These are phyloP conservation scores for Thysanoteuthis rhombus DNA, from an alignment of 2,888 invertebrate genomes.

Conservation along the genomic window DNA sequence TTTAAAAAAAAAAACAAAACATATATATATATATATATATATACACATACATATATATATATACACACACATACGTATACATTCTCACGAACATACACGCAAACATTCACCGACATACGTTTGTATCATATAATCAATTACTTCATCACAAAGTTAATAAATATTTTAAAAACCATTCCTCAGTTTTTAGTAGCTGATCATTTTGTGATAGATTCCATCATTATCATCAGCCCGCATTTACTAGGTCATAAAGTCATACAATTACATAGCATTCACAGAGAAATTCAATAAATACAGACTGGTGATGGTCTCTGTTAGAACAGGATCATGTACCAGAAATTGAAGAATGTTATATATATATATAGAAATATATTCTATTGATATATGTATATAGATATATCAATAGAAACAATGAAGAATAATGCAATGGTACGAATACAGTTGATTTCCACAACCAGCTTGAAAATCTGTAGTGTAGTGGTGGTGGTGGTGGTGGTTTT, in stretches of 20 bases:
- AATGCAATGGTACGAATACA: background rate
- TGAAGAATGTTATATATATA: background rate
- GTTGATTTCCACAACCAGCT: conserved; percentile 1
- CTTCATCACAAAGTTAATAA: background rate
- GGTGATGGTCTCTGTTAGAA: background rate
- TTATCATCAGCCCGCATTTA: background rate
- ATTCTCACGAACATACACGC: background rate
- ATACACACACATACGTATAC: too few relatives aligned
- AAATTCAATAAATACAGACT: background rate
- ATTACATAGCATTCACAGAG: background rate
- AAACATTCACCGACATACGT: background rate
- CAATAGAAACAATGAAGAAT: background rate
- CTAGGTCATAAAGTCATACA: background rate
- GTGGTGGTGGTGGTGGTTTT: background rate
- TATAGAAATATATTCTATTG: background rate
- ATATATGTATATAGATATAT: background rate
- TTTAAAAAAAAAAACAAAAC: background rate
- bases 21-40: too few relatives aligned
- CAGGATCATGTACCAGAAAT: background rate
- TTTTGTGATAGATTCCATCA: background rate
- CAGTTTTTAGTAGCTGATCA: background rate
- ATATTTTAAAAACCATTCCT: background rate
- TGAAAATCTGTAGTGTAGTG: background rate
- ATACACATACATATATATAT: too few relatives aligned
- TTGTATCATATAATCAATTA: background rate